These are phyloP conservation scores for Sinocyclocheilus rhinocerous DNA, from an alignment of 2,113 vertebrate genomes.

Conservation along the genomic window DNA sequence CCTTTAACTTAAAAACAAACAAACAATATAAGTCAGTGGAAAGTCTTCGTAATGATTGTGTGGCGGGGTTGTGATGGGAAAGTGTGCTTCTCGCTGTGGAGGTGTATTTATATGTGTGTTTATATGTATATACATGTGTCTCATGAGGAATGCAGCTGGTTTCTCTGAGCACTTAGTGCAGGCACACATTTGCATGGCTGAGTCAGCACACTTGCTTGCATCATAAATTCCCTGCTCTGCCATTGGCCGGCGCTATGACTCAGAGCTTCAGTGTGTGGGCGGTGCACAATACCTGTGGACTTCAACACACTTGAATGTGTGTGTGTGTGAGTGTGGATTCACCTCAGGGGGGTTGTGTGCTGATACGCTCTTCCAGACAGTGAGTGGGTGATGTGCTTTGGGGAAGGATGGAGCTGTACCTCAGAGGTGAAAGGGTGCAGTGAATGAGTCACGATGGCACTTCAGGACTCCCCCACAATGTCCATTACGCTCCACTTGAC, in stretches of 20 bases:
- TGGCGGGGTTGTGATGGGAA: background rate
- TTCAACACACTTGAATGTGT: background rate
- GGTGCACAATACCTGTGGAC: constrained; percentile 18
- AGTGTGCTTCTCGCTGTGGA: background rate
- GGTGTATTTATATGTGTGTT: background rate
- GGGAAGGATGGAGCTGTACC: constrained; percentile 19
- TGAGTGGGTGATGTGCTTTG: constrained; percentile 2
- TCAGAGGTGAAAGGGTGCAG: background rate
- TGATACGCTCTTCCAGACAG: background rate
- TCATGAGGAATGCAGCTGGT: constrained; percentile 32
- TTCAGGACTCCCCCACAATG: constrained; percentile 37
- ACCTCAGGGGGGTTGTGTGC: constrained; percentile 1
- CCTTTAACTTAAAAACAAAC: background rate
- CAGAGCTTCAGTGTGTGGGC: constrained; percentile 34
- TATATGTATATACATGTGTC: constrained; percentile 36
- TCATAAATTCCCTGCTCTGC: constrained; percentile 29
- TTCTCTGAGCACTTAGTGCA: background rate
- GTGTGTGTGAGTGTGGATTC: constrained; percentile 9
- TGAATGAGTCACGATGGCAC: constrained; percentile 24
- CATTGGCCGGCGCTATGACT: constrained; percentile 47
- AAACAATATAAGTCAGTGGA: background rate
- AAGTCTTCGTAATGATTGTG: background rate
- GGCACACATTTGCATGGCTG: constrained; percentile 31
- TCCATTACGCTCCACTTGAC: background rate
- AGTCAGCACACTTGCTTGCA: constrained; percentile 50